Percentiles rank a stretch among this genome's conserved stretches.
phyloP scores from a whole-genome alignment of 1,140 invertebrate genomes.

The Steinernema feltiae region DNA sequence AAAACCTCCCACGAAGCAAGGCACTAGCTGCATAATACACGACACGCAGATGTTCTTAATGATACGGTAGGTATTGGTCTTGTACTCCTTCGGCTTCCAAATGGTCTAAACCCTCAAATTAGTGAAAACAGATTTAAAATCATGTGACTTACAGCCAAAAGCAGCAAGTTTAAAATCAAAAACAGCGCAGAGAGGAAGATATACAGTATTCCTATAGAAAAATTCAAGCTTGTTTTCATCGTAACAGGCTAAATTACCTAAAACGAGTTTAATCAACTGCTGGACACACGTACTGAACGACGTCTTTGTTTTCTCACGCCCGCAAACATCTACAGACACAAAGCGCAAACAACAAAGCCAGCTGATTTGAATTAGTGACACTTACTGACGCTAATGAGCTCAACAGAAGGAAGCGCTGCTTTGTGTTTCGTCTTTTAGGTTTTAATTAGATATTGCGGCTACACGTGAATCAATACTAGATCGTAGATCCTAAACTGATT shows the following conservation, averaged over 20 bases:
- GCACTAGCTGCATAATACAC: not conserved
- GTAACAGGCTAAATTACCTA: not conserved
- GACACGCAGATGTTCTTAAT: not conserved
- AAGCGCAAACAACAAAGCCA: too few relatives aligned
- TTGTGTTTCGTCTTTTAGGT: too few relatives aligned
- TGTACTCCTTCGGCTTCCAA: not conserved
- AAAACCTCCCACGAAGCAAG: not conserved
- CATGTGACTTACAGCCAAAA: not conserved
- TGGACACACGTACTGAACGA: too few relatives aligned
- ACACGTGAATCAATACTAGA: too few relatives aligned
- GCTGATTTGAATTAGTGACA: too few relatives aligned
- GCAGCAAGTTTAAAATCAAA: not conserved
- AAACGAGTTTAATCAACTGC: too few relatives aligned
- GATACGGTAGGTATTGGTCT: not conserved
- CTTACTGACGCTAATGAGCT: too few relatives aligned
- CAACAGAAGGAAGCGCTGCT: too few relatives aligned
- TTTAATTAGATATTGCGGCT: too few relatives aligned
- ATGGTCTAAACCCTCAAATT: not conserved
- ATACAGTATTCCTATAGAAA: not conserved
- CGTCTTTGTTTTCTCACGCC: too few relatives aligned
- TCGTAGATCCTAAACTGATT: too few relatives aligned
- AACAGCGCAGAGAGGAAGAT: not conserved
- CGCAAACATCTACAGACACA: too few relatives aligned
- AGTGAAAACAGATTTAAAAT: not conserved
- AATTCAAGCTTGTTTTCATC: not conserved